Evolutionary conservation across 2,888 invertebrate genomes (phyloP), one percentile per base, ranked within the genome.

Genomic region (Polydrusus tereticollis): DNA sequence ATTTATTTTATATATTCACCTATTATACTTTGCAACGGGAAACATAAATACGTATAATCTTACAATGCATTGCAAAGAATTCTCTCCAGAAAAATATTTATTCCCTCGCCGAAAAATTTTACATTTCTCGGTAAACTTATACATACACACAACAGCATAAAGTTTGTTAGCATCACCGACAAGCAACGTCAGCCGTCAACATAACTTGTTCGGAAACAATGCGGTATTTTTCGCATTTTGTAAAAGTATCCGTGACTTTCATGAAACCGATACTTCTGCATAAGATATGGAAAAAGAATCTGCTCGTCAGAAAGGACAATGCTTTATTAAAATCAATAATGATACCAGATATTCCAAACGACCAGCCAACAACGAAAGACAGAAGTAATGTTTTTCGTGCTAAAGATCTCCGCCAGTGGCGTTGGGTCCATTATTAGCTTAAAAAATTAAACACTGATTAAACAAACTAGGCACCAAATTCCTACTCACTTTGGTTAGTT

Each of bases 261-360:
- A 67, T 62, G 59, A 72, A 72, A 60, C 72, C 72, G 72, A 72
- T 72, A 72, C 62, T 67, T 38, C 67, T 67, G 72, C 72, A 67
- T 72, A 72, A 73, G 55, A 73, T 73, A 73, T 73, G 70, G 67
- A 67, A 73, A 73, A 73, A 58, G 73, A 69, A 66, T 70, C 62
- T 58, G 66, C 62, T 72, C 73, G 69, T 73, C 70, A 73, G 52
- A 58, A 52, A 66, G 58, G 59, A 73, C 73, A 73, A 73, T 70
- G 73, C 70, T 73, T 70, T 73, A 73, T 73, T 73, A 73, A 73
- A 70, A 73, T 72, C 72, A 67, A 72, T 72, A 72, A 72, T 73
- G 70, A 67, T 70, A 73, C 73, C 67, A 73, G 69, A 69, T 64
- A 69, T 45, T 70, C 58, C 38, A 58, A 26, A 41, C 36, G 41